These are phyloP conservation scores for Himalopsyche kuldschensis DNA, from an alignment of 2,888 invertebrate species.

Conservation along the genomic window DNA sequence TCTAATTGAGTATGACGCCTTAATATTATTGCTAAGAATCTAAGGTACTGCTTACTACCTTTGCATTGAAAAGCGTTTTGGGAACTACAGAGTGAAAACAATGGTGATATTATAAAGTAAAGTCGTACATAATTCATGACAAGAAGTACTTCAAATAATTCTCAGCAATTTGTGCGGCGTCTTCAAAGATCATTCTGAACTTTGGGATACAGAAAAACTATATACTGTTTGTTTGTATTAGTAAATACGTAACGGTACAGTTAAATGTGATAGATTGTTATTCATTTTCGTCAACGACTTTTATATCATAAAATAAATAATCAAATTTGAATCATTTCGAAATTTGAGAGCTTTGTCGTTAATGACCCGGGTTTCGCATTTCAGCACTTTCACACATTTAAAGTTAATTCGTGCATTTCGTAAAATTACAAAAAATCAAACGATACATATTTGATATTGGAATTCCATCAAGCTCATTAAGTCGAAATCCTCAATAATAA, in stretches of 20 bases:
- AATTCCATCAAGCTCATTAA: too few relatives aligned
- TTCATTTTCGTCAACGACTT: background rate
- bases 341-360: too few relatives aligned
- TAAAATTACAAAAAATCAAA: too few relatives aligned
- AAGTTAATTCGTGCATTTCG: too few relatives aligned
- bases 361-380: too few relatives aligned
- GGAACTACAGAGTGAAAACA: background rate
- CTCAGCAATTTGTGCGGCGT: background rate
- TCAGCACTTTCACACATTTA: too few relatives aligned
- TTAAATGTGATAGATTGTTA: background rate
- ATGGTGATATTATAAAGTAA: background rate
- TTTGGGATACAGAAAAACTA: background rate
- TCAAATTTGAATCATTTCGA: too few relatives aligned
- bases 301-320: too few relatives aligned
- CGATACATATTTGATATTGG: too few relatives aligned
- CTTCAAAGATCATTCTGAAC: background rate
- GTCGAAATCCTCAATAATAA: too few relatives aligned
- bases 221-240: background rate
- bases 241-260: background rate
- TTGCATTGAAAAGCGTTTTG: background rate
- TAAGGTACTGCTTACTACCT: background rate
- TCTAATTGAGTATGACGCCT: background rate
- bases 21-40: background rate
- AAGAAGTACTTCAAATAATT: background rate
- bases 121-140: background rate